Evolutionary conservation across 1,140 invertebrate species (phyloP).

Genomic region (Lordiphosa clarofinis): DNA sequence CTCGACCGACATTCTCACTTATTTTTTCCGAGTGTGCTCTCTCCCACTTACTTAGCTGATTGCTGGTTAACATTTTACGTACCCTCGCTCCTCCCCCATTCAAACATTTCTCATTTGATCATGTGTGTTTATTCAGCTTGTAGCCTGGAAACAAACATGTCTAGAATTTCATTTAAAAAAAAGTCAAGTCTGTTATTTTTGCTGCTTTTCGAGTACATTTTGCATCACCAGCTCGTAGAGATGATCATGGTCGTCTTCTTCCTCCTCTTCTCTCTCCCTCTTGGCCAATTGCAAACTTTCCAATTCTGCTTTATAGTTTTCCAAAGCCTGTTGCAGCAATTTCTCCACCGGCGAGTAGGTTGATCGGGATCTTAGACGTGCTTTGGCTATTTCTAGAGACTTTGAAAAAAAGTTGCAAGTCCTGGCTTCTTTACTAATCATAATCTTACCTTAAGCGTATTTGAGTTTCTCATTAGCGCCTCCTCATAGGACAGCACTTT

Average conservation of each 20-base stretch:
- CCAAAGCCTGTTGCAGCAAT: constrained; percentile 59
- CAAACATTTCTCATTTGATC: constrained; percentile 40
- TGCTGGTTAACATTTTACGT: too few relatives aligned
- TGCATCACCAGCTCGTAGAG: constrained; percentile 62
- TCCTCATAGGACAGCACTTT: constrained; percentile 69
- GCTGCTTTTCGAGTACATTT: constrained; percentile 43
- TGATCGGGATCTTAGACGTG: constrained; percentile 68
- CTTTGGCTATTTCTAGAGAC: constrained; percentile 74
- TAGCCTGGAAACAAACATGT: constrained; percentile 14
- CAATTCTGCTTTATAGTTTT: constrained; percentile 65
- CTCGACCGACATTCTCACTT: too few relatives aligned
- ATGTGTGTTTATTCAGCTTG: constrained; percentile 69
- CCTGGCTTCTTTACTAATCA: not conserved
- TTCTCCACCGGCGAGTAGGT: constrained; percentile 74
- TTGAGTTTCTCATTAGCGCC: constrained; percentile 62
- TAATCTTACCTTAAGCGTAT: constrained; percentile 60
- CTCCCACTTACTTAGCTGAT: too few relatives aligned
- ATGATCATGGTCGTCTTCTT: constrained; percentile 28
- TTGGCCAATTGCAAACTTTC: constrained; percentile 20
- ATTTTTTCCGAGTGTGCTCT: too few relatives aligned
- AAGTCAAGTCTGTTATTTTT: constrained; percentile 19
- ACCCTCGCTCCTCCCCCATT: constrained; percentile 1
- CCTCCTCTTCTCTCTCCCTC: constrained; percentile 2
- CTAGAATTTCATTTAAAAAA: constrained; percentile 35
- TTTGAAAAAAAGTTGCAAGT: constrained; percentile 21